Percentiles rank a stretch among this genome's conserved stretches.
These are phyloP conservation scores for Drosophila pseudotalamancana DNA, from an alignment of 2,888 invertebrate genomes.

Conservation along the genomic window DNA sequence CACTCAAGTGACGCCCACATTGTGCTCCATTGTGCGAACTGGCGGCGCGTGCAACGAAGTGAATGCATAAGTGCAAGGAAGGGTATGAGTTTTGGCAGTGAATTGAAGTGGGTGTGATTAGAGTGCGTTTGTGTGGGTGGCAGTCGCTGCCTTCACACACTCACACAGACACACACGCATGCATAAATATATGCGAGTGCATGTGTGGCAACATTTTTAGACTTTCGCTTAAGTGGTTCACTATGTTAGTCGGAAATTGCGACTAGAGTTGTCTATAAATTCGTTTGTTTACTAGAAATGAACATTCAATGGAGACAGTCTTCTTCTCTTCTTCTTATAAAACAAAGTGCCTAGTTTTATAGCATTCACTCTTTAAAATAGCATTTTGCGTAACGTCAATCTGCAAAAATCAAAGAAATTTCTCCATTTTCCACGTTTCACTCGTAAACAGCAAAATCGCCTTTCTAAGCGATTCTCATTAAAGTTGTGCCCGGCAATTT, in stretches of 20 bases:
- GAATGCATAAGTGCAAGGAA: constrained; percentile 36
- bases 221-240: constrained; percentile 42
- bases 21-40: constrained; percentile 54
- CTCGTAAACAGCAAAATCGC: too few species aligned
- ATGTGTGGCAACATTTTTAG: constrained; percentile 10
- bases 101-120: constrained; percentile 54
- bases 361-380: too few species aligned
- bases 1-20: constrained; percentile 35
- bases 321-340: too few species aligned
- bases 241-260: constrained; percentile 26
- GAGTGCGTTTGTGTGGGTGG: constrained; percentile 35
- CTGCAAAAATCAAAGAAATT: too few species aligned
- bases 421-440: too few species aligned
- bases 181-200: background rate
- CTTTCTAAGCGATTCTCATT: too few species aligned
- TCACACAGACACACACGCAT: background rate
- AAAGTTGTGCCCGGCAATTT: too few species aligned
- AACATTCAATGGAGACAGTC: constrained; percentile 29
- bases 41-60: constrained; percentile 57
- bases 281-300: constrained; percentile 48
- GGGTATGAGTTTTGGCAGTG: constrained; percentile 25
- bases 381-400: too few species aligned
- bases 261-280: constrained; percentile 48
- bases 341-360: too few species aligned
- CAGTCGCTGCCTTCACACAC: background rate